These are phyloP conservation scores for Gadopsis marmoratus DNA, from an alignment of 2,797 vertebrate genomes.

Conservation along the genomic window DNA sequence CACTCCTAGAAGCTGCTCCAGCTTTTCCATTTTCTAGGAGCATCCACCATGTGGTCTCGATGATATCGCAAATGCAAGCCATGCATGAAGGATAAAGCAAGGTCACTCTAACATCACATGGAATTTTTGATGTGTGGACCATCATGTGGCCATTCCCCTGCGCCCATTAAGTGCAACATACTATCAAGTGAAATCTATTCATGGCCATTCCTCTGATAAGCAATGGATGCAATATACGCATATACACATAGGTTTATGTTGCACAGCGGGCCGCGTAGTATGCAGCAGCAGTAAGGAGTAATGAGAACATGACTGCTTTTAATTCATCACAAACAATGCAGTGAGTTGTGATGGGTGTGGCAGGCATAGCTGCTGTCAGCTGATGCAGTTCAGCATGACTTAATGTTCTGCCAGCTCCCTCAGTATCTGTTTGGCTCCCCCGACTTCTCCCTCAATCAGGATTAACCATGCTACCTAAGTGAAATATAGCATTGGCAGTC, in stretches of 20 bases:
- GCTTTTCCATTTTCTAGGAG: conserved; percentile 33
- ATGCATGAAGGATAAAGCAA: conserved; percentile 55
- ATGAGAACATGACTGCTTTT: conserved; percentile 14
- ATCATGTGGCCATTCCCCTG: conserved; percentile 21
- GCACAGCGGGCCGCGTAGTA: conserved; percentile 15
- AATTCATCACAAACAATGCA: conserved; percentile 30
- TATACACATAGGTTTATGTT: background rate
- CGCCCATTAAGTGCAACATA: conserved; percentile 19
- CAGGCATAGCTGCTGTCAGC: conserved; percentile 13
- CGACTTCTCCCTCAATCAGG: conserved; percentile 28
- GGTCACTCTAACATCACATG: conserved; percentile 57
- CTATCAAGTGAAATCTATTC: conserved; percentile 43
- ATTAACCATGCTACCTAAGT: conserved; percentile 49
- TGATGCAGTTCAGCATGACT: conserved; percentile 19
- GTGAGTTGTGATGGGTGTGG: conserved; percentile 10
- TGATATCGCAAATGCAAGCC: conserved; percentile 52
- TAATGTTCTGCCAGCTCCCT: conserved; percentile 8
- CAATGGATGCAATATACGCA: conserved; percentile 5
- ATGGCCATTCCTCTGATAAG: conserved; percentile 39
- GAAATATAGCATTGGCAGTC: conserved; percentile 39
- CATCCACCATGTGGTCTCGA: conserved; percentile 34
- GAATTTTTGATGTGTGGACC: conserved; percentile 36
- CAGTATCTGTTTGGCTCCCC: conserved; percentile 14
- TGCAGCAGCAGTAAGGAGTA: conserved; percentile 15
- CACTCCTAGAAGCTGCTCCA: background rate